Conservation (phyloP, 2,888 invertebrate species). For the Eristalinus sepulchralis region DNA sequence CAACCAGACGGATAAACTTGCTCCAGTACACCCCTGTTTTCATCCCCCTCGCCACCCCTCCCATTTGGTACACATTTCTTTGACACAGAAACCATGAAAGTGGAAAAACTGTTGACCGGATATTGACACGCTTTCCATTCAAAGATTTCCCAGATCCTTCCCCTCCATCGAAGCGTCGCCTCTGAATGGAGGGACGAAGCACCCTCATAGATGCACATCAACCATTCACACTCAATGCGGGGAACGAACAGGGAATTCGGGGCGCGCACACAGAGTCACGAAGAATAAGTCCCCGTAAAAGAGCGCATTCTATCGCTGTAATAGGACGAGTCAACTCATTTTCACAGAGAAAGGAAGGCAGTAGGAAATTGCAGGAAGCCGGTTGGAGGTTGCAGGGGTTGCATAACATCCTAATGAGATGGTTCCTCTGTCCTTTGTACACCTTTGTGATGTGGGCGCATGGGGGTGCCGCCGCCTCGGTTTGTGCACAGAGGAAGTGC, state of each 20-base stretch:
- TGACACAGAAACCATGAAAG: constrained; percentile 59
- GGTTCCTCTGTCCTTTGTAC: constrained; percentile 43
- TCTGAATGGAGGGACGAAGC: constrained; percentile 6
- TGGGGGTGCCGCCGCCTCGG: not conserved
- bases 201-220: constrained; percentile 36
- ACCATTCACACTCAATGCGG: constrained; percentile 33
- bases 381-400: not conserved
- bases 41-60: not conserved
- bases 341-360: constrained; percentile 36
- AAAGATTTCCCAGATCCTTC: not conserved
- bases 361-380: constrained; percentile 3
- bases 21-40: not conserved
- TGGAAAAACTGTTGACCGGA: constrained; percentile 63
- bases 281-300: constrained; percentile 38
- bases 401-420: constrained; percentile 58
- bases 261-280: not conserved
- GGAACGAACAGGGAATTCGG: not conserved
- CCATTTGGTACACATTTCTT: constrained; percentile 30
- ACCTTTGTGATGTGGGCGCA: constrained; percentile 9
- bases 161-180: constrained; percentile 22
- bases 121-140: constrained; percentile 58
- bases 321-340: constrained; percentile 68
- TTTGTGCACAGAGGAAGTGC: constrained; percentile 33
- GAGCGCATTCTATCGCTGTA: constrained; percentile 56
- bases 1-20: not conserved